phyloP scores from a whole-genome alignment of 2,888 invertebrate genomes.

The Alentia gelatinosa region DNA sequence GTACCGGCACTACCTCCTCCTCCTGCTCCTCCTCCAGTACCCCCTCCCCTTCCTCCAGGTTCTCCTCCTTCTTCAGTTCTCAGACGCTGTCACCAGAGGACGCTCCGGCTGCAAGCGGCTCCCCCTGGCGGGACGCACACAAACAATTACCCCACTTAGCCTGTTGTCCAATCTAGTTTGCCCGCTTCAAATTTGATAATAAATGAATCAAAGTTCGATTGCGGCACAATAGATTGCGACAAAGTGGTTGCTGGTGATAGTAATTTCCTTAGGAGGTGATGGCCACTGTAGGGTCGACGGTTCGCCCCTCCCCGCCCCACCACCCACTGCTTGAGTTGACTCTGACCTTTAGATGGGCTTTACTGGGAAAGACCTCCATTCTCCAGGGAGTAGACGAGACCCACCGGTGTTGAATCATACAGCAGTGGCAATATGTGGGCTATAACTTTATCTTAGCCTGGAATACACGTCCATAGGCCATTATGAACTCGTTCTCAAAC shows the following conservation, averaged over 20 bases:
- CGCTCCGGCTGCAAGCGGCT: background rate
- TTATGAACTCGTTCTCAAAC: too few relatives aligned
- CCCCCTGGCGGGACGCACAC: conserved; percentile 11
- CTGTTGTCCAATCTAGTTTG: conserved; percentile 49
- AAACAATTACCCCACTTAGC: conserved; percentile 53
- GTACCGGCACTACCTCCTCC: background rate
- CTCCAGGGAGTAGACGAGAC: background rate
- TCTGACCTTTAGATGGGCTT: background rate
- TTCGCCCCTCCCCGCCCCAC: background rate
- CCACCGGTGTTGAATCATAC: too few relatives aligned
- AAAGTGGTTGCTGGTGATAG: conserved; percentile 45
- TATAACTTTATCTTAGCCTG: too few relatives aligned
- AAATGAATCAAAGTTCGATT: conserved; percentile 54
- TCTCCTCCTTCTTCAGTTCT: background rate
- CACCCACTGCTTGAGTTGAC: background rate
- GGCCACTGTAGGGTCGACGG: background rate
- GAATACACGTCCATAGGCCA: too few relatives aligned
- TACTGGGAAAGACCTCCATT: background rate
- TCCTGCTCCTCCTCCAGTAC: background rate
- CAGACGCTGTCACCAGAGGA: background rate
- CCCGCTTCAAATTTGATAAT: conserved; percentile 40
- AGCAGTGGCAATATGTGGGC: too few relatives aligned
- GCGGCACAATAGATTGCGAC: conserved; percentile 49
- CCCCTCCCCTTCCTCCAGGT: background rate
- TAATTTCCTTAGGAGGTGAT: conserved; percentile 31